Conservation (phyloP, 2,113 vertebrate genomes). For the Pygathrix nemaeus region DNA sequence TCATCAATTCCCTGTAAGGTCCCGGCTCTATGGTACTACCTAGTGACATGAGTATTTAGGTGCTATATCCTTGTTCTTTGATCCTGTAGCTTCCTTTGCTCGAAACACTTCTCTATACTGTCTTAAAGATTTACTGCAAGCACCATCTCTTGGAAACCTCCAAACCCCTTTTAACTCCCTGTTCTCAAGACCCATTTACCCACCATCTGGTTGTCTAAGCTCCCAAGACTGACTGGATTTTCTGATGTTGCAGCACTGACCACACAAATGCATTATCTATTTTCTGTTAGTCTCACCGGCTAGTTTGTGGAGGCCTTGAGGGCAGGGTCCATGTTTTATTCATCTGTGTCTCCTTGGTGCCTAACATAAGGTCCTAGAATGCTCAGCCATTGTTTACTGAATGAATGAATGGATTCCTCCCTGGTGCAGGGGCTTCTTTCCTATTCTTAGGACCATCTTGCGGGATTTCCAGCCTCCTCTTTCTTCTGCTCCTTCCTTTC, state of each 20-base stretch:
- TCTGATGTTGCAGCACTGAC: not conserved
- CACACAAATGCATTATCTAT: not conserved
- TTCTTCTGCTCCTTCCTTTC: not conserved
- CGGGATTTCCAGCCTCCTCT: not conserved
- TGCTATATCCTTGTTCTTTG: not conserved
- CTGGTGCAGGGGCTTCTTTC: not conserved
- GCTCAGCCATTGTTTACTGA: not conserved
- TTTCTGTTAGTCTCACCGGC: not conserved
- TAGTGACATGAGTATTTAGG: not conserved
- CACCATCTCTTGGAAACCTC: not conserved
- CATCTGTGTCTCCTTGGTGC: not conserved
- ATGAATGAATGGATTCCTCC: not conserved
- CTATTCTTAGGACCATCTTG: not conserved
- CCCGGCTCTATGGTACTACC: not conserved
- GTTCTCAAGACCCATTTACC: not conserved
- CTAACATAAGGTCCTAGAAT: not conserved
- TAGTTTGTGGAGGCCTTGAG: not conserved
- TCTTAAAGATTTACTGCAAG: conserved; percentile 27
- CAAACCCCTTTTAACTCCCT: not conserved
- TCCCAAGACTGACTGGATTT: not conserved
- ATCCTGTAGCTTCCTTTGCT: not conserved
- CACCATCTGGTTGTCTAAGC: not conserved
- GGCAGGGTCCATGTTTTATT: not conserved
- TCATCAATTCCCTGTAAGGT: not conserved
- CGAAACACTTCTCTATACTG: not conserved